These are phyloP conservation scores for Seira musarum DNA, from an alignment of 2,888 invertebrate species.

Conservation along the genomic window DNA sequence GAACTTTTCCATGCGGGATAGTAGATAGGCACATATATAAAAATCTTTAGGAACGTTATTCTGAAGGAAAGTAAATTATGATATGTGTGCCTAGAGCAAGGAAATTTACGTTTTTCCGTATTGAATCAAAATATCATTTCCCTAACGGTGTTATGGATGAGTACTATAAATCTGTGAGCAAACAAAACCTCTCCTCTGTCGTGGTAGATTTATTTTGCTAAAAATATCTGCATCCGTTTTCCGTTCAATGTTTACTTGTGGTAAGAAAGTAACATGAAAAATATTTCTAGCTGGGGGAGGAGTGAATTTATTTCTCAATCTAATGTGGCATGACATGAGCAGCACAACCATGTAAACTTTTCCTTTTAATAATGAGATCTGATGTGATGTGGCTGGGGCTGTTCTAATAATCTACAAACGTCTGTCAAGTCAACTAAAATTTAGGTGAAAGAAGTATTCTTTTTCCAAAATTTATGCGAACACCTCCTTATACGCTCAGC, in stretches of 20 bases:
- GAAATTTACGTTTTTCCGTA: too few relatives aligned
- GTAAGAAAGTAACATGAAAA: neutral
- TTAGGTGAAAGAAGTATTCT: neutral
- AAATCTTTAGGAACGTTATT: too few relatives aligned
- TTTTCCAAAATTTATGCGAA: too few relatives aligned
- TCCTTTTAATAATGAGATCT: constrained; percentile 40
- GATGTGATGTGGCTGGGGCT: constrained; percentile 30
- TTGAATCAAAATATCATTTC: neutral
- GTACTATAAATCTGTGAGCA: neutral
- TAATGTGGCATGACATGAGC: constrained; percentile 30
- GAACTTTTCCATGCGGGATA: too few relatives aligned
- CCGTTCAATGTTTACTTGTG: neutral
- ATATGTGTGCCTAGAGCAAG: too few relatives aligned
- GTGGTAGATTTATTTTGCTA: neutral
- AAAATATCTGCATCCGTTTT: neutral
- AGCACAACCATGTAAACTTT: constrained; percentile 27
- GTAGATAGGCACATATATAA: too few relatives aligned
- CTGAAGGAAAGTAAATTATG: too few relatives aligned
- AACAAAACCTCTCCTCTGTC: neutral
- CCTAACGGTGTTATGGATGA: neutral
- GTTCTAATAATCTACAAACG: neutral
- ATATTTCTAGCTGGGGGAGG: neutral
- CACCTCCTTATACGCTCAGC: too few relatives aligned
- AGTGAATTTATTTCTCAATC: neutral
- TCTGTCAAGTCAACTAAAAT: neutral